Conservation (phyloP, 1,140 invertebrate species). For the Eurosta solidaginis region DNA sequence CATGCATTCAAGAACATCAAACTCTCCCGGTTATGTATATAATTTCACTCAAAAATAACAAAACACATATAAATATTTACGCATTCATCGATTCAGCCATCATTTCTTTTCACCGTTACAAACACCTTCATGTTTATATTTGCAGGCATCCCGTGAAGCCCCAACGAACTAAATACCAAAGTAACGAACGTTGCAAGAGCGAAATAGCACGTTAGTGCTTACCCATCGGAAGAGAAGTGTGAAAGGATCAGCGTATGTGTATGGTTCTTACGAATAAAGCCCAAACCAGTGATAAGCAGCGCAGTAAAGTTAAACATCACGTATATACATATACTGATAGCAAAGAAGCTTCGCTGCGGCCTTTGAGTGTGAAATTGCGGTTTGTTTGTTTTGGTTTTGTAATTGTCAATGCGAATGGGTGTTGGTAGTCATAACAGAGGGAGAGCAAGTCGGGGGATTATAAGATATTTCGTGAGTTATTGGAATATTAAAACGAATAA, state of each 20-base stretch:
- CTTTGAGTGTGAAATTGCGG: conserved; percentile 17
- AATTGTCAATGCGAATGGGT: background rate
- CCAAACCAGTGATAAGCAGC: background rate
- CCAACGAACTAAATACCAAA: background rate
- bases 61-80: too few species aligned
- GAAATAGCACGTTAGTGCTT: background rate
- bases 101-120: background rate
- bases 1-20: background rate
- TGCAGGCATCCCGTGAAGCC: background rate
- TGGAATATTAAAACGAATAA: background rate
- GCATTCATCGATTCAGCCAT: background rate
- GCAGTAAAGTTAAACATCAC: conserved; percentile 6
- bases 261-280: background rate
- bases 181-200: background rate
- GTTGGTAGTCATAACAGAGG: background rate
- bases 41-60: background rate
- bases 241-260: background rate
- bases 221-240: background rate
- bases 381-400: background rate
- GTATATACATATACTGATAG: background rate
- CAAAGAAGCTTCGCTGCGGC: background rate
- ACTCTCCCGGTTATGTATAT: background rate
- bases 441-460: background rate
- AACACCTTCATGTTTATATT: background rate
- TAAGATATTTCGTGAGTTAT: background rate